Base-by-base conservation (phyloP, 2,113 vertebrate species). In the Corythaixoides concolor region DNA sequence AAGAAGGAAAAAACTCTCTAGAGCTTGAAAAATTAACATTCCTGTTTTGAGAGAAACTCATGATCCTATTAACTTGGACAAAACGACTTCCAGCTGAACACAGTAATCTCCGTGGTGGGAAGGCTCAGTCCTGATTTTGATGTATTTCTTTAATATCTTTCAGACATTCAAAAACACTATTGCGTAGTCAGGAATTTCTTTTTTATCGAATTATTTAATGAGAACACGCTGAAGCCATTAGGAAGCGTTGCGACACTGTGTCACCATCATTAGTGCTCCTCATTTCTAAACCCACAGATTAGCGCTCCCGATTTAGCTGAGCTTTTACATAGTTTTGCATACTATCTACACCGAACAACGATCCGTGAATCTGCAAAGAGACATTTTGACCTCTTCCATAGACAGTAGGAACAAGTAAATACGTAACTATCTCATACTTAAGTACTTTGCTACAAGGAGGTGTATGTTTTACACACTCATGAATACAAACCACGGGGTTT, bases 251-350 rank as follows among this genome's bases (percentile, higher is more conserved):
- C 20, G 8, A 58, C n/a, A 30, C 85, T 23, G 69, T 16, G 19
- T n/a, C 77, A 78, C 9, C 88, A 82, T 20, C 74, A 52, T 56
- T 18, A 73, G 68, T 3, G 43, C 22, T 77, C 23, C 72, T 60
- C 87, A 33, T 63, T 91, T 94, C 58, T 88, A 35, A 85, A 85
- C 23, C 55, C 64, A 35, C 84, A 84, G 73, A 85, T 92, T 75
- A 96, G 89, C 89, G 68, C 60, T 89, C 66, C 91, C 85, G 68
- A 84, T 94, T 89, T 85, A 91, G 94, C 84, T 62, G 45, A 93
- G 84, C 91, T 91, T 77, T 94, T 75, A 91, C 89, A 92, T 22
- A 33, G 52, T 6, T 95, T 89, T 92, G 91, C 93, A 85, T 22
- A 33, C 73, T 72, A 37, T 72, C 86, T 59, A 4, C 77, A 81